These are phyloP conservation scores for Lasioglossum zephyrum DNA, from an alignment of 2,888 invertebrate species.

Conservation along the genomic window DNA sequence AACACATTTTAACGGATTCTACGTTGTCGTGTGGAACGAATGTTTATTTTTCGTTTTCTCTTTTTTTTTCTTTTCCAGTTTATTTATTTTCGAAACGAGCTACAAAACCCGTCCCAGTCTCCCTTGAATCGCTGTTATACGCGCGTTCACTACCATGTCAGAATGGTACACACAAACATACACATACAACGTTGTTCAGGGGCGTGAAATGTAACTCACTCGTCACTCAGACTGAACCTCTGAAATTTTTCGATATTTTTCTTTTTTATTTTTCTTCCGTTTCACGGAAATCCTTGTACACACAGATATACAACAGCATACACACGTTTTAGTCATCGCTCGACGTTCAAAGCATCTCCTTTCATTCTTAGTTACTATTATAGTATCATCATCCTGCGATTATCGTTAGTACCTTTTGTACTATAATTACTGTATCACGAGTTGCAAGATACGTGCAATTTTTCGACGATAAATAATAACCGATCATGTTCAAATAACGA, in stretches of 20 bases:
- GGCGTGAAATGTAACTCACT: conserved; percentile 19
- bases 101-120: neutral
- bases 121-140: conserved; percentile 18
- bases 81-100: neutral
- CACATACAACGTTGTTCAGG: conserved; percentile 9
- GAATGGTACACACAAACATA: conserved; percentile 6
- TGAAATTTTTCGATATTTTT: conserved; percentile 44
- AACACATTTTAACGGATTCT: neutral
- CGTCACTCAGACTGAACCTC: conserved; percentile 70
- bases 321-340: conserved; percentile 48
- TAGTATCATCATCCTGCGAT: conserved; percentile 73
- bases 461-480: conserved; percentile 82
- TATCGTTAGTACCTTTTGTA: conserved; percentile 81
- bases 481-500: conserved; percentile 79
- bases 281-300: neutral
- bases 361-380: conserved; percentile 37
- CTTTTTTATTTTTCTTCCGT: neutral
- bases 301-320: conserved; percentile 26
- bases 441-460: conserved; percentile 81
- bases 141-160: conserved; percentile 51
- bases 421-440: conserved; percentile 81
- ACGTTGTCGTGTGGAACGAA: conserved; percentile 25
- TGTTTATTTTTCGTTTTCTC: neutral
- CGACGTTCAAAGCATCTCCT: conserved; percentile 65
- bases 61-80: neutral